A percentile compares a stretch with the other conserved stretches of the same genome.
These are phyloP conservation scores for Scrobipalpa costella DNA, from an alignment of 2,888 invertebrate species.

Conservation along the genomic window DNA sequence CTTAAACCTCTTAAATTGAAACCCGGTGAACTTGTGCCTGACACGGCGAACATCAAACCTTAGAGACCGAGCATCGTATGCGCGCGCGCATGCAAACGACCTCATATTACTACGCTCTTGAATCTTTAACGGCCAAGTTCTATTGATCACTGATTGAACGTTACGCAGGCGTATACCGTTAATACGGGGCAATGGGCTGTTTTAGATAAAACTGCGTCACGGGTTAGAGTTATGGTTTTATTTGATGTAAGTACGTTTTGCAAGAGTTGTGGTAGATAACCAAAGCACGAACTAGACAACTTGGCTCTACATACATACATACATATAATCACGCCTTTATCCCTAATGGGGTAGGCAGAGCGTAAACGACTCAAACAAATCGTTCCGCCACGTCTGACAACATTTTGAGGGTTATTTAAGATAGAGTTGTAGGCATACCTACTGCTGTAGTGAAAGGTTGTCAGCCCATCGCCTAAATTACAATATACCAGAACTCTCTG, in stretches of 20 bases:
- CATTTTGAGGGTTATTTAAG: no score
- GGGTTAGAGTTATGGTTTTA: not conserved
- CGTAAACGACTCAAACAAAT: no score
- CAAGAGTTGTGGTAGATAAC: not conserved
- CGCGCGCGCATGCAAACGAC: constrained; percentile 6
- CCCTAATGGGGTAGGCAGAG: no score
- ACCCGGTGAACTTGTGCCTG: constrained; percentile 19
- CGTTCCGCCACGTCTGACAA: no score
- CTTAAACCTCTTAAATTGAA: constrained; percentile 27
- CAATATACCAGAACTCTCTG: no score
- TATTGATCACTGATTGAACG: constrained; percentile 11
- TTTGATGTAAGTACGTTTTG: not conserved
- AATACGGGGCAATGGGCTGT: not conserved
- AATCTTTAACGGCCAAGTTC: not conserved
- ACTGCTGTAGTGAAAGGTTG: no score
- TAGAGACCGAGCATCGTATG: not conserved
- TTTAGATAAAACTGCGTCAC: not conserved
- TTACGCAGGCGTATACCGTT: constrained; percentile 9
- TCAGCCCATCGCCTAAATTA: no score
- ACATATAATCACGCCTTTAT: no score
- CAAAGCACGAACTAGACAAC: not conserved
- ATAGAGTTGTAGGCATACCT: no score
- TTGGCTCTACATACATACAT: no score
- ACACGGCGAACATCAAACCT: constrained; percentile 6
- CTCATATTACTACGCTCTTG: not conserved